Conservation (phyloP, 1,140 invertebrate genomes). For the Drosophila lini region DNA sequence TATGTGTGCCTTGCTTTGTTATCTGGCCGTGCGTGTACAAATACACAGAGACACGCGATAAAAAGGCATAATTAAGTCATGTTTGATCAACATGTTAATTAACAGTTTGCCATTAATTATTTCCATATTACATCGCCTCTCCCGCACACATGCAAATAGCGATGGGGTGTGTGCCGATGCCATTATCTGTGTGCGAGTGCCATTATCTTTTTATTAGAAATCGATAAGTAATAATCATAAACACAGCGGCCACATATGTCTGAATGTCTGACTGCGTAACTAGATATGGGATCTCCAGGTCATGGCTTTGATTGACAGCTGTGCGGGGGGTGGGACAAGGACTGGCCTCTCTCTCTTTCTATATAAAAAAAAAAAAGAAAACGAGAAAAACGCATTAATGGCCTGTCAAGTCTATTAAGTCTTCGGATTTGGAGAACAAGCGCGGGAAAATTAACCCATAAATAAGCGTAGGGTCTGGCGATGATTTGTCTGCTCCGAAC, state of each 20-base stretch:
- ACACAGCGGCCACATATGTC: conserved; percentile 25
- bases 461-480: conserved; percentile 29
- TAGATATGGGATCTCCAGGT: conserved; percentile 30
- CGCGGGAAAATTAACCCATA: conserved; percentile 23
- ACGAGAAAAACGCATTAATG: conserved; percentile 35
- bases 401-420: conserved; percentile 43
- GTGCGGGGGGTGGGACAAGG: conserved; percentile 18
- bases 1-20: conserved; percentile 49
- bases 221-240: conserved; percentile 57
- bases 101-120: conserved; percentile 80
- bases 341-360: neutral
- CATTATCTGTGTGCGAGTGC: conserved; percentile 19
- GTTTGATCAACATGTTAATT: conserved; percentile 82
- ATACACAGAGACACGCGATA: conserved; percentile 55
- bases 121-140: conserved; percentile 64
- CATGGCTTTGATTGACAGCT: conserved; percentile 71
- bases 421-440: conserved; percentile 18
- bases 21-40: conserved; percentile 33
- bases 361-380: neutral
- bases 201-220: conserved; percentile 65
- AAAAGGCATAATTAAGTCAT: conserved; percentile 77
- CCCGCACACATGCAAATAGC: conserved; percentile 9
- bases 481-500: conserved; percentile 28
- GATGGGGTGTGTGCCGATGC: conserved; percentile 4
- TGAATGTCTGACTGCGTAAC: conserved; percentile 28